Conservation (phyloP, 2,113 vertebrate genomes). For the Sylvietta virens region DNA sequence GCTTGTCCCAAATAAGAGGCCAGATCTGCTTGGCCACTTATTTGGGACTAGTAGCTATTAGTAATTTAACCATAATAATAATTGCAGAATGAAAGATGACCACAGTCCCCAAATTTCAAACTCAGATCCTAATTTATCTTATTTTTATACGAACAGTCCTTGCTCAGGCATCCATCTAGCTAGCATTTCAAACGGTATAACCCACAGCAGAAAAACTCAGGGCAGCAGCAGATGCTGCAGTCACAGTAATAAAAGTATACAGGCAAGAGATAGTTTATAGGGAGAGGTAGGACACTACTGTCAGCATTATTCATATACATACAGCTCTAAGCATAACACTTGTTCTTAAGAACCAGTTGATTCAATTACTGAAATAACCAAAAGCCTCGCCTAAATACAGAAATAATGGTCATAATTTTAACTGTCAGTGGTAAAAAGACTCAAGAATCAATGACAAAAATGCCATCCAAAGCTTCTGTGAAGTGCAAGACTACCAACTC, state of each 20-base stretch:
- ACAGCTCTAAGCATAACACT: neutral
- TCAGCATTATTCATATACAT: neutral
- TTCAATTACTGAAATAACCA: neutral
- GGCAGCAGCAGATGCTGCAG: neutral
- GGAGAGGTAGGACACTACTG: neutral
- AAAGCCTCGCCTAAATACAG: neutral
- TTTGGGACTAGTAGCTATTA: neutral
- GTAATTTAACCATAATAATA: neutral
- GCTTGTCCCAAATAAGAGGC: neutral
- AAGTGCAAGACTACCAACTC: neutral
- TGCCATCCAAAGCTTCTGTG: neutral
- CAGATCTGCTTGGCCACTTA: neutral
- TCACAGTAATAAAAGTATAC: neutral
- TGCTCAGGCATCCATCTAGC: neutral
- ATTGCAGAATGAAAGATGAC: neutral
- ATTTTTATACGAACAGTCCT: neutral
- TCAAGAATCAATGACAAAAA: neutral
- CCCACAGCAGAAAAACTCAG: neutral
- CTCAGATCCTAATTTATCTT: neutral
- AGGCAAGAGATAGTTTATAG: neutral
- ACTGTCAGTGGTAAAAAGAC: neutral
- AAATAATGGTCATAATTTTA: neutral
- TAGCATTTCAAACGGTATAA: neutral
- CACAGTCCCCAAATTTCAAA: neutral
- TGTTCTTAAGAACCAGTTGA: neutral